Evolutionary conservation across 2,888 invertebrate genomes (phyloP).

Genomic region (Rhodophaea formosa): DNA sequence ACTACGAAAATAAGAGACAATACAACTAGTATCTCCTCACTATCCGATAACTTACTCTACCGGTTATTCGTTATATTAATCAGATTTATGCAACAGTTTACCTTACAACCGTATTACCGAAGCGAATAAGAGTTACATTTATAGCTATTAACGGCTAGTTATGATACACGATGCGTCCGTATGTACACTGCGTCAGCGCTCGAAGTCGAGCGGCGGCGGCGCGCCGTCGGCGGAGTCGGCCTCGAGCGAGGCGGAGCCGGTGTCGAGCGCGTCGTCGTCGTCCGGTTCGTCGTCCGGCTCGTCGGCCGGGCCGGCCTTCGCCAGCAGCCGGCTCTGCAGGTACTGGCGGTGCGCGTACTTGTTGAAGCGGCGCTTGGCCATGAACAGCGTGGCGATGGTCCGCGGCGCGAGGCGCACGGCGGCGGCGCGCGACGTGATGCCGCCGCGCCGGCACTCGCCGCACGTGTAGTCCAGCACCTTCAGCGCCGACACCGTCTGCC

Average conservation of each 20-base stretch:
- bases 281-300: constrained; percentile 7
- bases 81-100: constrained; percentile 76
- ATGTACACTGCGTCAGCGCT: constrained; percentile 27
- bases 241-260: constrained; percentile 23
- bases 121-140: constrained; percentile 66
- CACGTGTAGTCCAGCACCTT: constrained; percentile 78
- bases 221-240: constrained; percentile 26
- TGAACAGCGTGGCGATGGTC: constrained; percentile 77
- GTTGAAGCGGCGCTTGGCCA: constrained; percentile 79
- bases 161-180: constrained; percentile 45
- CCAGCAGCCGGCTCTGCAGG: constrained; percentile 49
- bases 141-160: constrained; percentile 52
- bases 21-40: constrained; percentile 56
- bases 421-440: constrained; percentile 75
- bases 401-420: constrained; percentile 74
- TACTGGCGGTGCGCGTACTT: constrained; percentile 78
- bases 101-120: constrained; percentile 72
- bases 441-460: constrained; percentile 74
- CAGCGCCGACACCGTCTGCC: constrained; percentile 58
- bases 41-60: constrained; percentile 68
- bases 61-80: constrained; percentile 71
- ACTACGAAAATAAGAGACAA: constrained; percentile 47
- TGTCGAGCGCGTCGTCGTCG: constrained; percentile 25
- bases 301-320: constrained; percentile 28
- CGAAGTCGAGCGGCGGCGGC: constrained; percentile 28